phyloP scores from a whole-genome alignment of 2,113 vertebrate species.

The Proterorhinus semilunaris region DNA sequence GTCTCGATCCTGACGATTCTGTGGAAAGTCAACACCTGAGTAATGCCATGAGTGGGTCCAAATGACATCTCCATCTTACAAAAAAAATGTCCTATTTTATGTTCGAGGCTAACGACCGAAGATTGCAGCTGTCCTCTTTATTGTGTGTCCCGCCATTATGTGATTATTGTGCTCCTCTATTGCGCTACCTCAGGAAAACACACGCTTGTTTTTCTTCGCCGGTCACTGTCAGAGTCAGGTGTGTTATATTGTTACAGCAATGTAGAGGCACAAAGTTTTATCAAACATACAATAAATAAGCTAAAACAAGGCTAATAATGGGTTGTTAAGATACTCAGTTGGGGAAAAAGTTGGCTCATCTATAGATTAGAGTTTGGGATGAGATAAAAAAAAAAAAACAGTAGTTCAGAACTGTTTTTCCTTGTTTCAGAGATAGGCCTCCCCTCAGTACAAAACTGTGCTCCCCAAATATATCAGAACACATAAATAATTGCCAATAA shows the following conservation, averaged over 20 bases:
- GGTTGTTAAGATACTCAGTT: too few species aligned
- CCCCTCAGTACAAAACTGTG: too few species aligned
- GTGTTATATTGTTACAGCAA: neutral
- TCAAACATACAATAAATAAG: neutral
- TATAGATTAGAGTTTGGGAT: too few species aligned
- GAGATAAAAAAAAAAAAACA: too few species aligned
- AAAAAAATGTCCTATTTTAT: conserved; percentile 31
- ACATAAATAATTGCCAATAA: too few species aligned
- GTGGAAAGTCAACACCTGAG: conserved; percentile 41
- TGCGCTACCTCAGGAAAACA: conserved; percentile 32
- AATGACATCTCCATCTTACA: conserved; percentile 49
- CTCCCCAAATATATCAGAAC: too few species aligned
- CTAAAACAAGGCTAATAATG: neutral
- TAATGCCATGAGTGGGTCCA: conserved; percentile 33
- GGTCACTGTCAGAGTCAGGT: neutral
- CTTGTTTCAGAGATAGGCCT: too few species aligned
- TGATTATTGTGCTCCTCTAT: conserved; percentile 37
- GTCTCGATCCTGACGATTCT: conserved; percentile 36
- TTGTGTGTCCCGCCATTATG: conserved; percentile 45
- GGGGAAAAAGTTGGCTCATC: too few species aligned
- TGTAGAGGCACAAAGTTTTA: neutral
- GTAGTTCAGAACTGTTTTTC: too few species aligned
- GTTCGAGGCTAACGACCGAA: conserved; percentile 23
- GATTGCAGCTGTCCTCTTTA: conserved; percentile 33
- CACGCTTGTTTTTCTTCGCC: conserved; percentile 21